Base-by-base conservation (phyloP, 2,113 vertebrate species). In the Equus przewalskii region DNA sequence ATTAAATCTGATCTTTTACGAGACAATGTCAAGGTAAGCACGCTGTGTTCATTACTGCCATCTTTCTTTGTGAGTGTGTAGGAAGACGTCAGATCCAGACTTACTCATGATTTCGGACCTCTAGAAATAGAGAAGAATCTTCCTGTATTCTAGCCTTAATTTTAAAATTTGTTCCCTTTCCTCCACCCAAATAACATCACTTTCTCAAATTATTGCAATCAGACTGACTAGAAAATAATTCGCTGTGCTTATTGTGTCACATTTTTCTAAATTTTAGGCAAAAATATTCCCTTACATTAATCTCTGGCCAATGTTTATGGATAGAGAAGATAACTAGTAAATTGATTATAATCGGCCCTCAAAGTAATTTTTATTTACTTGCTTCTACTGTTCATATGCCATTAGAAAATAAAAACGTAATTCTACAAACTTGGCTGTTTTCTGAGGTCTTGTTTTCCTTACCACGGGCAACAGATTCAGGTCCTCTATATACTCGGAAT, bases 401-500 rank as follows among this genome's bases (percentile, higher is more conserved):
- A 93, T 89, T 88, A 91, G 93, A 60, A 96, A 84, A 44, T 84
- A 46, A 70, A 92, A 97, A 91, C 54, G 9, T 21, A 87, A 89
- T 78, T 81, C 58, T 88, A 36, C 0, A 67, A 72, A 83, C n/a
- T 26, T 69, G 73, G 16, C 44, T 96, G 11, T 89, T 94, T 89
- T 62, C 67, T 24, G 33, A 92, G 16, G 44, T 89, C 7, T 56
- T 88, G 5, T 70, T 58, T 78, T 76, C 54, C 69, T 46, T 87
- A 62, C 3, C 4, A 15, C 46, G 21, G 62, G 4, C 26, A 30
- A 56, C 93, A 13, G 44, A 62, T 75, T 51, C 41, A 54, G 49
- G 30, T 60, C 60, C 76, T 36, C 22, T 76, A 12, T 11, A 1
- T 58, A 54, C 7, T 26, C 73, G 22, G 69, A 3, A 72, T 28